These are phyloP conservation scores for Anolis sagrei DNA, from an alignment of 2,113 vertebrate genomes.

Conservation along the genomic window DNA sequence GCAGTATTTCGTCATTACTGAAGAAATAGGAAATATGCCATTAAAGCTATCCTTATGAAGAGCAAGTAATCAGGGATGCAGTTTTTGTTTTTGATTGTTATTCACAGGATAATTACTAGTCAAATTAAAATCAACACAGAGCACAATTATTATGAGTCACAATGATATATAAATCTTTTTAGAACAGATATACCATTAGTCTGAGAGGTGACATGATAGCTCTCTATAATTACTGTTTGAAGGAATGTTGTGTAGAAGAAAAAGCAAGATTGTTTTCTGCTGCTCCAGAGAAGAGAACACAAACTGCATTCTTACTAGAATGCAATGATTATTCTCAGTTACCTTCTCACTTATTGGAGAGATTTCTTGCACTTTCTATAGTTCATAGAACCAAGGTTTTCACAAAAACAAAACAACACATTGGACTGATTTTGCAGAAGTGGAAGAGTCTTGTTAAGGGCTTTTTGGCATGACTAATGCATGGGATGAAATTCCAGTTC, in stretches of 20 bases:
- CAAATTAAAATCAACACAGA: conserved; percentile 44
- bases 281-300: no score
- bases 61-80: conserved; percentile 36
- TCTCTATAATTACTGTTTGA: no score
- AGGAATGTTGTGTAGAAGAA: no score
- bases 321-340: no score
- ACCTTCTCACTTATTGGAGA: no score
- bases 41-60: conserved; percentile 37
- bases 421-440: background rate
- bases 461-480: background rate
- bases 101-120: conserved; percentile 40
- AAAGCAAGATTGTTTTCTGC: no score
- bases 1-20: no score
- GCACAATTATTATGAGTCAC: conserved; percentile 26
- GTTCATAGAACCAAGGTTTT: no score
- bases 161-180: background rate
- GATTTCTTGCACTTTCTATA: no score
- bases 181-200: conserved; percentile 14
- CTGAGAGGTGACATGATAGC: no score
- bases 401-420: no score
- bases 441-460: background rate
- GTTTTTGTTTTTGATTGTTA: conserved; percentile 40
- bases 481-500: background rate
- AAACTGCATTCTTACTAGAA: no score
- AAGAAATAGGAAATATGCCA: background rate